Percentiles rank a stretch among this genome's conserved stretches.
These are phyloP conservation scores for Chiloscyllium punctatum DNA, from an alignment of 2,797 vertebrate species.

Conservation along the genomic window DNA sequence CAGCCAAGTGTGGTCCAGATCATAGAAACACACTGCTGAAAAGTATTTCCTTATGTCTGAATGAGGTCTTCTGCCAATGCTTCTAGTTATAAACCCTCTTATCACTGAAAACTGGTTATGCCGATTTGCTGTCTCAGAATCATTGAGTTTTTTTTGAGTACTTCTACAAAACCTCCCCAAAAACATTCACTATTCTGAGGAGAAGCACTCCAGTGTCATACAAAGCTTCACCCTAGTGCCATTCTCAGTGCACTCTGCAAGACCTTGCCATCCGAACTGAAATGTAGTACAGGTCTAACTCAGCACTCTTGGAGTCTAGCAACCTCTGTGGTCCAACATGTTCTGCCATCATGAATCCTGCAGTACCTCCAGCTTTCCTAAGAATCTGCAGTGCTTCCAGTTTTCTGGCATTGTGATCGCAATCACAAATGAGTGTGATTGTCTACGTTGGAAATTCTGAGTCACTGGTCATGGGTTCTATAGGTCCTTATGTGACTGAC, in stretches of 20 bases:
- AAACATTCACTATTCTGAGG: not conserved
- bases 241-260: not conserved
- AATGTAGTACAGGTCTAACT: not conserved
- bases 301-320: too few species aligned
- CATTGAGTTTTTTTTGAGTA: not conserved
- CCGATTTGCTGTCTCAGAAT: not conserved
- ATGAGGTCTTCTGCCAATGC: not conserved
- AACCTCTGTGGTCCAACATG: too few species aligned
- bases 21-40: not conserved
- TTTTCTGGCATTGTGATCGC: too few species aligned
- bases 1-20: not conserved
- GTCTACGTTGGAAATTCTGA: too few species aligned
- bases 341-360: too few species aligned
- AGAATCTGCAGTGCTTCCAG: too few species aligned
- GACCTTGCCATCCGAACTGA: not conserved
- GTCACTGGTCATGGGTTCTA: too few species aligned
- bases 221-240: not conserved
- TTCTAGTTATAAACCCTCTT: not conserved
- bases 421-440: too few species aligned
- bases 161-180: not conserved
- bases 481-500: too few species aligned
- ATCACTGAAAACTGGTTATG: not conserved
- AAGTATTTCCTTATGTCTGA: not conserved
- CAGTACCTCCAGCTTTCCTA: too few species aligned
- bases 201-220: not conserved